Percentiles rank a stretch among this genome's conserved stretches.
phyloP scores from a whole-genome alignment of 1,140 invertebrate species.

The Drosophila elegans region DNA sequence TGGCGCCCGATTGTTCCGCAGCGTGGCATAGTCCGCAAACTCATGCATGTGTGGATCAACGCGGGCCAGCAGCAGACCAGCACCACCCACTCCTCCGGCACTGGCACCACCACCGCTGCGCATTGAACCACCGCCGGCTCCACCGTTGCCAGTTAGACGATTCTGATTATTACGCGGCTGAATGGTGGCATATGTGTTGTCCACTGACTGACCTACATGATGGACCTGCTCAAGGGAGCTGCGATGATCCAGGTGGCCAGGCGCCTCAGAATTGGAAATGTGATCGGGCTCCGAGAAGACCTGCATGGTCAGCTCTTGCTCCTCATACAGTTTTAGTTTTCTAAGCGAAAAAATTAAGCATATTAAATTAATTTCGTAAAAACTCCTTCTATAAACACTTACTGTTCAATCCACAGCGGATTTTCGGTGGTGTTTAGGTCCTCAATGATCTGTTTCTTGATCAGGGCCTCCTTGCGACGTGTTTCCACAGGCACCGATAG shows the following conservation, averaged over 20 bases:
- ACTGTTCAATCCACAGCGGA: slow-evolving; percentile 97
- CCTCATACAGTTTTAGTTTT: slow-evolving; percentile 95
- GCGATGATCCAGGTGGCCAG: slow-evolving; percentile 74
- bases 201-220: slow-evolving; percentile 83
- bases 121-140: slow-evolving; percentile 78
- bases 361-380: background rate
- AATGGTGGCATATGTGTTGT: slow-evolving; percentile 95
- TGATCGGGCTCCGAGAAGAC: slow-evolving; percentile 91
- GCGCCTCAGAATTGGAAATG: slow-evolving; percentile 81
- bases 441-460: slow-evolving; percentile 92
- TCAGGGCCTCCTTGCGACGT: slow-evolving; percentile 90
- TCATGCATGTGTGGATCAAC: slow-evolving; percentile 85
- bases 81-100: slow-evolving; percentile 69
- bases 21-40: slow-evolving; percentile 90
- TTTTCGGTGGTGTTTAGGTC: slow-evolving; percentile 95
- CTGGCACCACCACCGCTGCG: slow-evolving; percentile 68
- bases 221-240: slow-evolving; percentile 85
- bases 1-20: slow-evolving; percentile 84
- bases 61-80: slow-evolving; percentile 75
- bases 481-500: slow-evolving; percentile 87
- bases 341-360: slow-evolving; percentile 83
- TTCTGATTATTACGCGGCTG: slow-evolving; percentile 87
- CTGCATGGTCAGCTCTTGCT: slow-evolving; percentile 96
- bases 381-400: slow-evolving; percentile 71
- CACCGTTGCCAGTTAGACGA: slow-evolving; percentile 54